phyloP scores from a whole-genome alignment of 2,113 vertebrate genomes.

The Xiphophorus hellerii region DNA sequence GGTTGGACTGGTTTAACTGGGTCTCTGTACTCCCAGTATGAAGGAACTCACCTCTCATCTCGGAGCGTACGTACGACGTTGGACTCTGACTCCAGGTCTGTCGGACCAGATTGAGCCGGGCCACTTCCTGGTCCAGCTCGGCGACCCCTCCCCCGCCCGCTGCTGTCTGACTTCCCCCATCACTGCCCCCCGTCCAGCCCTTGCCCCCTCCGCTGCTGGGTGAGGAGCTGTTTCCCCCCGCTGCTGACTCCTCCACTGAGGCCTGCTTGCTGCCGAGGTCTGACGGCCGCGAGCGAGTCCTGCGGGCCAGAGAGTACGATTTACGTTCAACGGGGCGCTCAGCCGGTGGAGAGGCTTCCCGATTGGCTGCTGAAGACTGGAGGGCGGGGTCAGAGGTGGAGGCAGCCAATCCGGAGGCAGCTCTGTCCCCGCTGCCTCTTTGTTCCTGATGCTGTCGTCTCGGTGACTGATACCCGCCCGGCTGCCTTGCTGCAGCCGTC shows the following conservation, averaged over 20 bases:
- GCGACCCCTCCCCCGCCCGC: conserved; percentile 70
- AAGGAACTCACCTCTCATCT: conserved; percentile 84
- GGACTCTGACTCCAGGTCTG: conserved; percentile 90
- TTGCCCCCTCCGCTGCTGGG: conserved; percentile 49
- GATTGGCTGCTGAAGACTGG: conserved; percentile 32
- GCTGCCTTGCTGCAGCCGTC: not conserved
- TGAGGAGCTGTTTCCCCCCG: conserved; percentile 27
- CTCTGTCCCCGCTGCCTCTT: not conserved
- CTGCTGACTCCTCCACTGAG: conserved; percentile 81
- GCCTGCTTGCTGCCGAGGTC: conserved; percentile 89
- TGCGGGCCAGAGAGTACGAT: conserved; percentile 92
- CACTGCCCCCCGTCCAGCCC: conserved; percentile 61
- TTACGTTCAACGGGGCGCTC: conserved; percentile 93
- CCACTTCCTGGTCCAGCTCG: conserved; percentile 89
- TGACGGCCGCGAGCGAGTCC: conserved; percentile 90
- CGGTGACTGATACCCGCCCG: conserved; percentile 51
- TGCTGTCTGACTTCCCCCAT: conserved; percentile 67
- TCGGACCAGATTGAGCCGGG: conserved; percentile 84
- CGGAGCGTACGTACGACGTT: conserved; percentile 87
- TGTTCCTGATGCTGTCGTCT: conserved; percentile 63
- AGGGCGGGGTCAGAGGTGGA: conserved; percentile 26
- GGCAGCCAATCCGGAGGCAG: conserved; percentile 40
- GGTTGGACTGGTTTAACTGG: not conserved
- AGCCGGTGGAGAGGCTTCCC: conserved; percentile 71
- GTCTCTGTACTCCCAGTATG: not conserved